Percentiles rank a stretch among this genome's conserved stretches.
Conservation (phyloP, 2,113 vertebrate species). For the Narcine bancroftii region DNA sequence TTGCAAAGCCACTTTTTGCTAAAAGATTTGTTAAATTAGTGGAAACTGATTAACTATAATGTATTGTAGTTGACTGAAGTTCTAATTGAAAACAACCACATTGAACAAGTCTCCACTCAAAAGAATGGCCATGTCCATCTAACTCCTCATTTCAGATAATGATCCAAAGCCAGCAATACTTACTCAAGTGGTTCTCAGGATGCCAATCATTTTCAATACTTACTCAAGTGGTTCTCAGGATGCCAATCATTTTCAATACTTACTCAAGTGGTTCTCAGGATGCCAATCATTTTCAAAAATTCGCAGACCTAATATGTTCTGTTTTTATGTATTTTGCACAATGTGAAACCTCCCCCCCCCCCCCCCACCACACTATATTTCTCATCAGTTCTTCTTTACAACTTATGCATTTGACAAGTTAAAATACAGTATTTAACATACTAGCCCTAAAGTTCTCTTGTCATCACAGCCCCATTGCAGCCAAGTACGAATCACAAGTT, state of each 20-base stretch:
- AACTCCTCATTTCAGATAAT: background rate
- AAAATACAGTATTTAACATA: background rate
- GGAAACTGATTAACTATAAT: too few species aligned
- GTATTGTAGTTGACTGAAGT: background rate
- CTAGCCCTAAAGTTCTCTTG: background rate
- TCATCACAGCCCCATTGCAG: background rate
- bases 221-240: background rate
- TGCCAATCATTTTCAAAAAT: background rate
- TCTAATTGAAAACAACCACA: background rate
- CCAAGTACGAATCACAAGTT: background rate
- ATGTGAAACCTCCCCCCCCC: background rate
- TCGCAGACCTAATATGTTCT: background rate
- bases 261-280: background rate
- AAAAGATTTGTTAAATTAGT: background rate
- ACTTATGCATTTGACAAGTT: background rate
- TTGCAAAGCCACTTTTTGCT: background rate
- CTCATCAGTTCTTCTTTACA: background rate
- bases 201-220: background rate
- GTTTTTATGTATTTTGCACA: background rate
- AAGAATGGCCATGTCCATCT: background rate
- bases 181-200: background rate
- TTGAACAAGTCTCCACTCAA: background rate
- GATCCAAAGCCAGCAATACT: slow-evolving; percentile 21
- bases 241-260: background rate
- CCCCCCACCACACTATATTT: background rate